Evolutionary conservation across 2,797 vertebrate species (phyloP), one percentile per base, ranked within the genome.

Genomic region (Sebastes itinus): DNA sequence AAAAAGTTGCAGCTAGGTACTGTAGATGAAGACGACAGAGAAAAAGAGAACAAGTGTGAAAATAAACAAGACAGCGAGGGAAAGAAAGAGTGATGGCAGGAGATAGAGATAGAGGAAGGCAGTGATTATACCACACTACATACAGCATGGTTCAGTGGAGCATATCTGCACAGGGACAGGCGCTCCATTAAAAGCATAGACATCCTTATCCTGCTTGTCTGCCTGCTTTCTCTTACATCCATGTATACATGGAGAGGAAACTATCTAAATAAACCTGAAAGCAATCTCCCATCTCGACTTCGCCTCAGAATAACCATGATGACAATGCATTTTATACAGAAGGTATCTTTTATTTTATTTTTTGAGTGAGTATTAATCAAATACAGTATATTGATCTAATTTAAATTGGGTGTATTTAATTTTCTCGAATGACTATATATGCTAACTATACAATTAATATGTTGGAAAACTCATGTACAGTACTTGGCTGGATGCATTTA

Each of bases 101-200:
- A 89, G 86, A 89, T 80, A 74, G 85, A 86, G 81, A 83, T 75
- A 84, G 88, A 92, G 91, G 87, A 79, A 82, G 92, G 84, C 86
- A 85, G 91, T 90, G 93, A 93, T 93, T 93, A 90, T 87, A 90
- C 88, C 87, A 88, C 91, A 85, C 72, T 87, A 89, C 89, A 92
- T 89, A 90, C 77, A 88, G 87, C 84, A 94, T 91, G 93, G 82
- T 94, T 94, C 94, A 95, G 75, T 95, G 93, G 92, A 95, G 94
- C 94, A 92, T 88, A 85, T 92, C 94, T 80, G 69, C 81, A 87
- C 86, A 91, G 93, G 90, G 90, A 94, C 88, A 90, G 89, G 78
- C 82, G 63, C 80, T 93, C 88, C 87, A 93, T 93, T 94, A 91
- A 93, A 85, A 92, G 84, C 86, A 91, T 54, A 90, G 82, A 87